Percentiles rank a stretch among this genome's conserved stretches.
These are phyloP conservation scores for Ricordea florida DNA, from an alignment of 92 coral and sea anemone species.

Conservation along the genomic window DNA sequence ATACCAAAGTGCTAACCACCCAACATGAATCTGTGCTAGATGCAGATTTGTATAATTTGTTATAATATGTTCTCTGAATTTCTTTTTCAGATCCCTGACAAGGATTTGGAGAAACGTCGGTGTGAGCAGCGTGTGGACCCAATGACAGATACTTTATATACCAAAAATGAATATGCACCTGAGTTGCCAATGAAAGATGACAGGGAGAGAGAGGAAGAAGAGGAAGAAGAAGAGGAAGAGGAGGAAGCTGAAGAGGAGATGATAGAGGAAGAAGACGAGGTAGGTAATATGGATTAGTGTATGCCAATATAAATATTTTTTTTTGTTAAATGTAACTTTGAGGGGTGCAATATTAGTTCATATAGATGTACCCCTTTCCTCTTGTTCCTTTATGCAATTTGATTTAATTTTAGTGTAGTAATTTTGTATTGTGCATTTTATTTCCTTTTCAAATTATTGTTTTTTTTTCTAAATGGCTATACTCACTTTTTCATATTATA, in stretches of 20 bases:
- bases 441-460: too few relatives aligned
- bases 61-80: neutral
- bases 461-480: too few relatives aligned
- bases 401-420: too few relatives aligned
- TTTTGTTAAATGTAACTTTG: too few relatives aligned
- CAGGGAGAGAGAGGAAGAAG: conserved; percentile 52
- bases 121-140: conserved; percentile 90
- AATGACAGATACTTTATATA: conserved; percentile 80
- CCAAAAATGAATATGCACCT: conserved; percentile 83
- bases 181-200: conserved; percentile 8
- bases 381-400: too few relatives aligned
- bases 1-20: too few relatives aligned
- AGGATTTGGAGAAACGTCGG: conserved; percentile 88
- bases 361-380: too few relatives aligned
- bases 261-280: conserved; percentile 80
- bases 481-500: too few relatives aligned
- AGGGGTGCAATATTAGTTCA: too few relatives aligned
- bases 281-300: neutral
- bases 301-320: too few relatives aligned
- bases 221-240: conserved; percentile 73
- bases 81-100: conserved; percentile 94
- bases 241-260: conserved; percentile 76
- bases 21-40: neutral
- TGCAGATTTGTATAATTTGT: neutral
- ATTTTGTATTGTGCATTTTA: too few relatives aligned